Base-by-base conservation (phyloP, 2,888 invertebrate species). In the Hemicrepidius hirtus region DNA sequence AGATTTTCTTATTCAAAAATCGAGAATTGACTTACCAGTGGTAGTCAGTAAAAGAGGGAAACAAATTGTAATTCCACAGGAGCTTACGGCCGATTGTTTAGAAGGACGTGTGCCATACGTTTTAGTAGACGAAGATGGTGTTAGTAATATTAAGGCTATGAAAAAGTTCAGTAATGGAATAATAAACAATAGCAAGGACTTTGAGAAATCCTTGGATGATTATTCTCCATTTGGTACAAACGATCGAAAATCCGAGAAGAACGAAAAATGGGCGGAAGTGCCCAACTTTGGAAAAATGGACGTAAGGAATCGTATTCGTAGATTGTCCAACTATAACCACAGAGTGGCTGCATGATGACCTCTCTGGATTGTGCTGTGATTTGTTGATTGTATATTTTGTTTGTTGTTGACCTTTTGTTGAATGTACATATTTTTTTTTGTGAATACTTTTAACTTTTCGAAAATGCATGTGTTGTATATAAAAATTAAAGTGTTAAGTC, bases 81-180 rank as follows among this genome's bases (percentile, higher is more conserved):
- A 94, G 84, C 92, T 93, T 0, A 91, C 93, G 67, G 89, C 93
- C 35, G 91, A 92, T 16, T 94, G 94, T 0, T 85, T 94, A 9
- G 92, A 92, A 0, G 94, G 94, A 2, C 89, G 93, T 85, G 90
- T 94, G 0, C 90, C 94, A 0, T 95, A 94, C 82, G 92, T 93
- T 10, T 91, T 94, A 7, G 89, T 95, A 3, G 94, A 94, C 79
- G 94, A 95, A 84, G 91, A 89, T 76, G 94, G 95, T 21, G 91
- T 94, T 37, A 90, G 91, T 69, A 92, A 92, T 80, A 94, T 94
- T 81, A 93, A 93, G 81, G 94, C 94, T 0, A 87, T 93, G 78
- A 92, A 93, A 81, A 93, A 93, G 69, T 92, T 93, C 83, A 91
- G 91, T 24, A 92, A 93, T 13, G 50, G 64, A 41, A 57, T 60